These are phyloP conservation scores for Drosophila mettleri DNA, from an alignment of 2,888 invertebrate species.

Conservation along the genomic window DNA sequence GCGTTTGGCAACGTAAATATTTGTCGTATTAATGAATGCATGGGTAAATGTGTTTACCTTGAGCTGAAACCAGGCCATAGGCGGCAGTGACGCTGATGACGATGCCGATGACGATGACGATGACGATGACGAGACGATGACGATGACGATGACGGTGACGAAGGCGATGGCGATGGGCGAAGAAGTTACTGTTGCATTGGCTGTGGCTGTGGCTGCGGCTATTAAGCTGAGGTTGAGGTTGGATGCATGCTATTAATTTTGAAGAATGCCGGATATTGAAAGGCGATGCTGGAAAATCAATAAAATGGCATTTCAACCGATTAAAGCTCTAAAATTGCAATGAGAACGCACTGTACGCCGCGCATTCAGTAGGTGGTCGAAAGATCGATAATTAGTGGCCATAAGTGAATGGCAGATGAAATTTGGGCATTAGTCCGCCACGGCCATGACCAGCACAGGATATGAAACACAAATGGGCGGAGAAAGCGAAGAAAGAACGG, in stretches of 20 bases:
- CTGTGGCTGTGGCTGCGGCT: slow-evolving; percentile 4
- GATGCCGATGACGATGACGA: background rate
- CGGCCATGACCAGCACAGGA: background rate
- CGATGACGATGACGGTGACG: background rate
- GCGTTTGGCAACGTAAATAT: slow-evolving; percentile 69
- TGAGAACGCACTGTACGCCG: background rate
- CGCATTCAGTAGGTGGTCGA: background rate
- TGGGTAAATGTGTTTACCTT: slow-evolving; percentile 77
- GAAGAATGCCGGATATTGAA: slow-evolving; percentile 50
- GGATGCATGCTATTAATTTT: slow-evolving; percentile 52
- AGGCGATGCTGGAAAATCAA: slow-evolving; percentile 61
- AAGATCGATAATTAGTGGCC: slow-evolving; percentile 6
- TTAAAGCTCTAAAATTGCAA: slow-evolving; percentile 22
- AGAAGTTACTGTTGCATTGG: background rate
- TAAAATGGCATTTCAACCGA: slow-evolving; percentile 34
- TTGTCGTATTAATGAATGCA: slow-evolving; percentile 78
- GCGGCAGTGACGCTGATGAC: slow-evolving; percentile 17
- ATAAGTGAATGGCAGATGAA: slow-evolving; percentile 1
- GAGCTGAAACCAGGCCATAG: slow-evolving; percentile 45
- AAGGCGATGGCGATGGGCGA: background rate
- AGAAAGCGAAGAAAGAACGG: slow-evolving; percentile 15
- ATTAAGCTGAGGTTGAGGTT: slow-evolving; percentile 25
- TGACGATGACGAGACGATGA: background rate
- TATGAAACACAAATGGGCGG: background rate
- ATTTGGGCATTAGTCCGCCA: slow-evolving; percentile 1